Percentiles rank a stretch among this genome's conserved stretches.
Conservation (phyloP, 2,797 vertebrate species). For the Geotrypetes seraphini region DNA sequence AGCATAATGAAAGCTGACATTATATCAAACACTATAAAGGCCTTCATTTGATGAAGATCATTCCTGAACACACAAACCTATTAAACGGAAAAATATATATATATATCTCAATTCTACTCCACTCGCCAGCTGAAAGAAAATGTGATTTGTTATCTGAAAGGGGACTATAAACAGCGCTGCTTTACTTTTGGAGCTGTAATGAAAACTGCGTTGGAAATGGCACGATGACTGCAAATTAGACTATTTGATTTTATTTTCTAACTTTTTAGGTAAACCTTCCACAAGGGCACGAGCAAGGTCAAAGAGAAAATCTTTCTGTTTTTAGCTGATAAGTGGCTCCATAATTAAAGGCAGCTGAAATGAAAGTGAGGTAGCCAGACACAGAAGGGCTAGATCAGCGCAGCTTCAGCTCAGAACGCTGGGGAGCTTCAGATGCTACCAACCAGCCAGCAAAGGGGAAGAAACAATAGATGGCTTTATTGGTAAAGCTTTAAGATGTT, state of each 20-base stretch:
- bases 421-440: constrained; percentile 26
- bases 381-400: constrained; percentile 25
- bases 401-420: constrained; percentile 15
- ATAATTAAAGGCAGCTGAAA: too few species aligned
- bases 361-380: constrained; percentile 38
- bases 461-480: too few species aligned
- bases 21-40: constrained; percentile 96
- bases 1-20: constrained; percentile 89
- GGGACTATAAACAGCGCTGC: constrained; percentile 56
- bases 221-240: constrained; percentile 57
- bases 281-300: constrained; percentile 50
- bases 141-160: constrained; percentile 63
- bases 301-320: constrained; percentile 17
- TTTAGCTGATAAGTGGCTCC: constrained; percentile 33
- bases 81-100: constrained; percentile 58
- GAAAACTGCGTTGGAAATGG: constrained; percentile 48
- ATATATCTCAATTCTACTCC: constrained; percentile 59
- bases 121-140: constrained; percentile 54
- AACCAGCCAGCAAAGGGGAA: not conserved
- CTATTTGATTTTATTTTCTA: constrained; percentile 39
- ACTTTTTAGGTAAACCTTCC: constrained; percentile 48
- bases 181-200: constrained; percentile 52
- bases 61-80: constrained; percentile 76
- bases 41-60: constrained; percentile 87
- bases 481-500: too few species aligned